Evolutionary conservation across 2,888 invertebrate genomes (phyloP).

Genomic region (Acronicta leporina): DNA sequence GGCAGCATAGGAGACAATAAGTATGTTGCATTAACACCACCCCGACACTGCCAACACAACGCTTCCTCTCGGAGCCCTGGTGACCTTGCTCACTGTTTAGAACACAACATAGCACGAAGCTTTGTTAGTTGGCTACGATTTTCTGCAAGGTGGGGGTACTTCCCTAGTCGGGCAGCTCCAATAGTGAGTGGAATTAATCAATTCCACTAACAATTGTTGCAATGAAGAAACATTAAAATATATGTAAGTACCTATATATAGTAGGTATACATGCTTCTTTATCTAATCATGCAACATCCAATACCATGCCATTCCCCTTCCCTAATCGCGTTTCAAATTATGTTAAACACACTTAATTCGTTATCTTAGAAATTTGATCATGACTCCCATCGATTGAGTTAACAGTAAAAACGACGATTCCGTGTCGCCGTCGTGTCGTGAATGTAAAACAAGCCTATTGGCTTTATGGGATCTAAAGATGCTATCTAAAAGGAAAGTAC

Average conservation of each 20-base stretch:
- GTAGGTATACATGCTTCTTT: background rate
- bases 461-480: slow-evolving; percentile 35
- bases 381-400: slow-evolving; percentile 38
- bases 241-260: background rate
- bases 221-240: no score
- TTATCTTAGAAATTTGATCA: slow-evolving; percentile 33
- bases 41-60: no score
- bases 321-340: slow-evolving; percentile 32
- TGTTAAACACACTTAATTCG: slow-evolving; percentile 23
- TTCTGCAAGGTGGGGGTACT: no score
- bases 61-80: no score
- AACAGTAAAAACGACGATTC: slow-evolving; percentile 21
- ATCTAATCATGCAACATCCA: slow-evolving; percentile 14
- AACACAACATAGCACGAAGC: no score
- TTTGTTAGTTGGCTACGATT: no score
- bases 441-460: slow-evolving; percentile 40
- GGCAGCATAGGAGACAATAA: no score
- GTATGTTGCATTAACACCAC: no score
- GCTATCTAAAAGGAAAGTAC: slow-evolving; percentile 23
- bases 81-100: no score
- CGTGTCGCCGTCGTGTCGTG: slow-evolving; percentile 29
- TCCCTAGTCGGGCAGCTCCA: no score
- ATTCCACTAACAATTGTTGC: no score
- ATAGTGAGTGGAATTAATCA: no score
- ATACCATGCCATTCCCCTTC: slow-evolving; percentile 4